Conservation (phyloP, 37 sponge, comb jelly and placozoan genomes). For the Cliona cf. orientalis region DNA sequence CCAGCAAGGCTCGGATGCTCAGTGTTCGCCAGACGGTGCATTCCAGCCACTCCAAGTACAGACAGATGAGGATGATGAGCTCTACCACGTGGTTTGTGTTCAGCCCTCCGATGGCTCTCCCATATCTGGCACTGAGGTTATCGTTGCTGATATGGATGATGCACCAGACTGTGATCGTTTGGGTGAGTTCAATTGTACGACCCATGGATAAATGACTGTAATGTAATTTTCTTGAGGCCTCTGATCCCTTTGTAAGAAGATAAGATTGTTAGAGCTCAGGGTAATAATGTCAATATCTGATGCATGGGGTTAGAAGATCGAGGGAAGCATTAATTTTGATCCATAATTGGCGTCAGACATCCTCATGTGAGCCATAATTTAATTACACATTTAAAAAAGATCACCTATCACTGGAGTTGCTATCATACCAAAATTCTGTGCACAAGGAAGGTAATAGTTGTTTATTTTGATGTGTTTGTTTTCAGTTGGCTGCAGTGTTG, state of each 20-base stretch:
- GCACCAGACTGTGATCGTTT: background rate
- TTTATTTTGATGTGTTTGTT: too few relatives aligned
- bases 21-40: slow-evolving; percentile 3
- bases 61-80: background rate
- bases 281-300: too few relatives aligned
- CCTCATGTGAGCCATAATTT: background rate
- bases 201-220: background rate
- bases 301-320: too few relatives aligned
- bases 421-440: background rate
- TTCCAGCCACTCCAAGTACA: slow-evolving; percentile 14
- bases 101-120: slow-evolving; percentile 4
- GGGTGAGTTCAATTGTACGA: slow-evolving; percentile 1
- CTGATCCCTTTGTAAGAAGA: background rate
- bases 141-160: background rate
- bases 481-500: background rate
- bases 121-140: slow-evolving; percentile 15
- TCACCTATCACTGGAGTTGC: background rate
- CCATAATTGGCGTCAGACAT: background rate
- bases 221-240: background rate
- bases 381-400: background rate
- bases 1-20: background rate
- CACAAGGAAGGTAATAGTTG: too few relatives aligned
- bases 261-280: too few relatives aligned
- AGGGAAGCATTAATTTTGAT: background rate
- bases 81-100: slow-evolving; percentile 3